Conservation (phyloP, 2,797 vertebrate species). For the Bradypodion pumilum region DNA sequence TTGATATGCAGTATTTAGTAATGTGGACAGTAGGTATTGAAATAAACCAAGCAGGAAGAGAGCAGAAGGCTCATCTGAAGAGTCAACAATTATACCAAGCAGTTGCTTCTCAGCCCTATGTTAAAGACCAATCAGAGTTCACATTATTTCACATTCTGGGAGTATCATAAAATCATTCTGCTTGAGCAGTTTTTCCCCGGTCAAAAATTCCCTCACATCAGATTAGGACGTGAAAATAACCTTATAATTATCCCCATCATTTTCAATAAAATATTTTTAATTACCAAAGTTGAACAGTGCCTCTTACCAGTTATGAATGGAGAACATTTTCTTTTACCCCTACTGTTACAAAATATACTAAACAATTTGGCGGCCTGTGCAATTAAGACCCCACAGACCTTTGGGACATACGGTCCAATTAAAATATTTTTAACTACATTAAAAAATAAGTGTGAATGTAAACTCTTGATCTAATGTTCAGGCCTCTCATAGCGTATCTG, state of each 20-base stretch:
- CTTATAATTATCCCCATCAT: conserved; percentile 42
- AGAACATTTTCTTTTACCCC: conserved; percentile 31
- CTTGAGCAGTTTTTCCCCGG: conserved; percentile 22
- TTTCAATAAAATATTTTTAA: conserved; percentile 57
- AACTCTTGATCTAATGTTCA: conserved; percentile 68
- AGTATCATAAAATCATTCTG: conserved; percentile 26
- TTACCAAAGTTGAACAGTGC: conserved; percentile 48
- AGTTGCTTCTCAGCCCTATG: conserved; percentile 8
- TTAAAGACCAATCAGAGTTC: conserved; percentile 25
- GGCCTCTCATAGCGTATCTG: conserved; percentile 71
- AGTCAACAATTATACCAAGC: conserved; percentile 19
- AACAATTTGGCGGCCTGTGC: conserved; percentile 42
- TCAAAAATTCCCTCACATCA: conserved; percentile 42
- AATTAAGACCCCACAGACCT: conserved; percentile 50
- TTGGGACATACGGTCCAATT: conserved; percentile 44
- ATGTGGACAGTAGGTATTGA: conserved; percentile 5
- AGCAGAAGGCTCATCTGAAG: background rate
- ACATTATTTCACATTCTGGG: conserved; percentile 24
- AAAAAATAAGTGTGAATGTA: conserved; percentile 63
- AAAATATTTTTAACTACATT: conserved; percentile 70
- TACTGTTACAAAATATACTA: conserved; percentile 25
- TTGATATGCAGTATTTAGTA: conserved; percentile 38
- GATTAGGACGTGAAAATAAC: conserved; percentile 48
- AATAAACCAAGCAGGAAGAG: conserved; percentile 29
- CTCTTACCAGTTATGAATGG: conserved; percentile 29